A percentile compares a stretch with the other conserved stretches of the same genome.
These are phyloP conservation scores for Grammomys surdaster DNA, from an alignment of 2,113 vertebrate species.

Conservation along the genomic window DNA sequence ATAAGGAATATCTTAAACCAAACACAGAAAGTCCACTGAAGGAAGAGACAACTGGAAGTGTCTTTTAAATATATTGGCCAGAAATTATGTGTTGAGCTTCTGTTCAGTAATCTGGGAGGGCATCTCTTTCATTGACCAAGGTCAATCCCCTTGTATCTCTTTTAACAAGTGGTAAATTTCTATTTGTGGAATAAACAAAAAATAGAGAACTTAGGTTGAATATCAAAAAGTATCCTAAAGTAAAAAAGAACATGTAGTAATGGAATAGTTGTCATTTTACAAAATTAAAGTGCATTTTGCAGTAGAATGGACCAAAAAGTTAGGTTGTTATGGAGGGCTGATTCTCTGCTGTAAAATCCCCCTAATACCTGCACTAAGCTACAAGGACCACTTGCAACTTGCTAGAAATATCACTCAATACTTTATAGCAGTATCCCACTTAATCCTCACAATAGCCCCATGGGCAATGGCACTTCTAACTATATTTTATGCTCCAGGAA, in stretches of 20 bases:
- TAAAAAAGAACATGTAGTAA: background rate
- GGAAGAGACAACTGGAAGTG: background rate
- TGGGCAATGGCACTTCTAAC: background rate
- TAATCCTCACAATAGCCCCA: background rate
- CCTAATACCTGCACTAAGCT: background rate
- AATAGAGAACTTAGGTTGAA: background rate
- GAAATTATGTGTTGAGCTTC: background rate
- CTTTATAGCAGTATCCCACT: background rate
- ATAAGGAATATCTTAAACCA: background rate
- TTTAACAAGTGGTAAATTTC: background rate
- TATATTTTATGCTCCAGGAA: background rate
- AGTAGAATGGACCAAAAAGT: background rate
- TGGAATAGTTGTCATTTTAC: background rate
- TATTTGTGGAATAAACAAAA: background rate
- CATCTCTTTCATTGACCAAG: background rate
- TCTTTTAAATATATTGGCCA: background rate
- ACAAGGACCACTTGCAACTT: background rate
- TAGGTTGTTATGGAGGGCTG: background rate
- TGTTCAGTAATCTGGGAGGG: background rate
- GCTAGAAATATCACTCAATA: background rate
- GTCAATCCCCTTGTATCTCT: background rate
- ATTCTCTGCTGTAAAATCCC: conserved; percentile 4
- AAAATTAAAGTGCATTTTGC: background rate
- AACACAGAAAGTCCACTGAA: background rate
- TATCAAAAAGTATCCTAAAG: background rate